A percentile compares a stretch with the other conserved stretches of the same genome.
These are phyloP conservation scores for Thera britannica DNA, from an alignment of 2,888 invertebrate species.

Conservation along the genomic window DNA sequence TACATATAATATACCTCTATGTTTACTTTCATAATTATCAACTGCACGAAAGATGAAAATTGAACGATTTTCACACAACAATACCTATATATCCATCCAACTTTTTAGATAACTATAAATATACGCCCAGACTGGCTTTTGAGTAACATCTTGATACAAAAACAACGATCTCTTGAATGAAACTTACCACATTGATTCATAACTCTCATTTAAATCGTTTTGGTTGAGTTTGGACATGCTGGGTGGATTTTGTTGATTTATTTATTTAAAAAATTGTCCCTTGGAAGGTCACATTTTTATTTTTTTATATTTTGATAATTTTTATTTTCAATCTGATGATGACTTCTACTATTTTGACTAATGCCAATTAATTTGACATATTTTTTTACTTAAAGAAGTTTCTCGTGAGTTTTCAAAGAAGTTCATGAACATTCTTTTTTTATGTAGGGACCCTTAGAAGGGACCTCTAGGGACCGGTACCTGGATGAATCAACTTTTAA, in stretches of 20 bases:
- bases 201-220: slow-evolving; percentile 18
- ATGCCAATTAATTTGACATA: neutral
- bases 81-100: no score
- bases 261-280: slow-evolving; percentile 14
- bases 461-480: no score
- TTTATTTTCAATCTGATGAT: neutral
- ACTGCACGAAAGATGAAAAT: no score
- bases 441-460: no score
- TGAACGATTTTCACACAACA: no score
- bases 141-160: neutral
- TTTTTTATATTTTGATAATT: slow-evolving; percentile 1
- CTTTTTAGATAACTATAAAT: no score
- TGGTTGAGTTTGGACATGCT: slow-evolving; percentile 6
- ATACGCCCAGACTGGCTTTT: no score
- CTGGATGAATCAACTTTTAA: no score
- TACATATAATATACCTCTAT: no score
- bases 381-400: neutral
- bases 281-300: slow-evolving; percentile 9
- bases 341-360: neutral
- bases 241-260: neutral
- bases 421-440: neutral
- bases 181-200: slow-evolving; percentile 25
- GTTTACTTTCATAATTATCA: no score
- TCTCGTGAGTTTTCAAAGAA: neutral
- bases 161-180: neutral